Base-by-base conservation (phyloP, 2,113 vertebrate species). In the Marcusenius ussheri region DNA sequence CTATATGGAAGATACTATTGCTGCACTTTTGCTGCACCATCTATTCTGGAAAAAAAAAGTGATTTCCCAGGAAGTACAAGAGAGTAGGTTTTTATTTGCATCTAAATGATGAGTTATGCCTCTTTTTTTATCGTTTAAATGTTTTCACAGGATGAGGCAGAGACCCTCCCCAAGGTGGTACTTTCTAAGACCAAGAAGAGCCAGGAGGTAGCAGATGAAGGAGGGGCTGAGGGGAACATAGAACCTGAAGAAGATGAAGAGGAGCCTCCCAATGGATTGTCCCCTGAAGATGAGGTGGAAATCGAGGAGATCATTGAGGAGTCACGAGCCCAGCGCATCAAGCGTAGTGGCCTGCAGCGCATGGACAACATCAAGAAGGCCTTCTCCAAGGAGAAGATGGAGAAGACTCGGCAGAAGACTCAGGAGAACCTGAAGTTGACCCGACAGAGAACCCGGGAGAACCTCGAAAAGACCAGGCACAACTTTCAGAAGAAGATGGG, bases 401-500 rank as follows among this genome's bases (percentile, higher is more conserved):
- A 98, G 93, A 95, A 97, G 94, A 98, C 98, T 35, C 97, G 95
- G 88, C 95, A 98, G 90, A 98, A 96, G 93, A 98, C 98, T 5
- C 96, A 94, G 58, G 97, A 98, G 91, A 97, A 97, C 92, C 89
- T 98, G 93, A 97, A 97, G 94, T 97, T 97, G 94, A 97, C 96
- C 49, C 95, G 95, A 19, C 96, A 97, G 92, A 96, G 96, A 74
- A 93, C 97, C 91, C 86, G 56, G 62, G 85, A 89, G 21, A 95
- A 94, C 89, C 86, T 95, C 50, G 94, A 96, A 91, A 99, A 97
- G 94, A 99, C 98, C 47, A 96, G 97, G 42, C 98, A 98, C 94
- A 99, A 97, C 91, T 95, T 99, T 88, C 98, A 99, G 95, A 99
- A 99, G 94, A 98, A 97, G 93, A 99, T 99, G 98, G 98, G 96